phyloP scores from a whole-genome alignment of 2,113 vertebrate species.

The Brachyhypopomus gauderio region DNA sequence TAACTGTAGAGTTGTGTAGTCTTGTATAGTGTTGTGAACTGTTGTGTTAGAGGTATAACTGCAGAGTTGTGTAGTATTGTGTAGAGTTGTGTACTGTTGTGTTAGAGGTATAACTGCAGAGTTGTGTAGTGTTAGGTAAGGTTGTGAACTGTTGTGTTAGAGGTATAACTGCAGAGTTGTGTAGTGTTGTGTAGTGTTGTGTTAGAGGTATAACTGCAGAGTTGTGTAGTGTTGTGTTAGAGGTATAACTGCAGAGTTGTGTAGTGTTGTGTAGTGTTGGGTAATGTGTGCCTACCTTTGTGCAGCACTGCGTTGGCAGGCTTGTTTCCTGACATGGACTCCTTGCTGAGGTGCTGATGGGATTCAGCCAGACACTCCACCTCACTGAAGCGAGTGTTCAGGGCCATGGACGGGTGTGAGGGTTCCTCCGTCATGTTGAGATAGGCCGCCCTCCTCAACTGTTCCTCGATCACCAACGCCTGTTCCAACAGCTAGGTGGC shows the following conservation, averaged over 20 bases:
- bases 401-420: conserved; percentile 95
- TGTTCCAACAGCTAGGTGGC: conserved; percentile 87
- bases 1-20: background rate
- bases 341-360: conserved; percentile 98
- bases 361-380: conserved; percentile 97
- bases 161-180: too few species aligned
- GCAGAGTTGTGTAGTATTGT: background rate
- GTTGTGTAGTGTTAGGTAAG: background rate
- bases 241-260: background rate
- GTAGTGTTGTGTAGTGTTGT: too few species aligned
- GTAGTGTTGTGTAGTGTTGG: background rate
- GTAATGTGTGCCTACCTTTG: conserved; percentile 81
- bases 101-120: background rate
- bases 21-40: background rate
- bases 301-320: conserved; percentile 97
- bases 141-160: background rate
- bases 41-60: background rate
- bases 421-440: conserved; percentile 98
- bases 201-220: background rate
- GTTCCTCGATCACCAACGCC: conserved; percentile 94
- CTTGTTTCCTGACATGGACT: conserved; percentile 98
- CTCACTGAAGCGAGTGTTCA: conserved; percentile 96
- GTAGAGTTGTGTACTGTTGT: background rate
- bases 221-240: too few species aligned
- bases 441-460: conserved; percentile 92